These are phyloP conservation scores for Isaurus tuberculatus DNA, from an alignment of 92 coral and sea anemone species.

Conservation along the genomic window DNA sequence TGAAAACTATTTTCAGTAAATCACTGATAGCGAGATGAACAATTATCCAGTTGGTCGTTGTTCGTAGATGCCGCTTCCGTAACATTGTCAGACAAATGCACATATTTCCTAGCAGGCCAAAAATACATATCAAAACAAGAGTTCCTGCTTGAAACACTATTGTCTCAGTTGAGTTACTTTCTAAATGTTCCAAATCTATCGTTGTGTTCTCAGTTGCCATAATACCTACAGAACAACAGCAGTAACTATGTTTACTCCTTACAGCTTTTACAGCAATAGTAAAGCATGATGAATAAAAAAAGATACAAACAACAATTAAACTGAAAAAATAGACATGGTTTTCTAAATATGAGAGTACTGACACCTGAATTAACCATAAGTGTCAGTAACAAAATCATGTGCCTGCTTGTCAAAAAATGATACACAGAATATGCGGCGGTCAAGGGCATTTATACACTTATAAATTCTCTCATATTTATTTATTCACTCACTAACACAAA, in stretches of 20 bases:
- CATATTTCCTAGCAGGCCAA: conserved; percentile 75
- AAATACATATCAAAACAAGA: conserved; percentile 46
- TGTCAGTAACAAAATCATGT: too few species aligned
- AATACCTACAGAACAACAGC: neutral
- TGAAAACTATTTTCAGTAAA: conserved; percentile 56
- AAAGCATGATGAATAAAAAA: neutral
- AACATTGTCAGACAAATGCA: conserved; percentile 62
- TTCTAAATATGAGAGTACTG: too few species aligned
- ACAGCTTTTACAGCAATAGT: neutral
- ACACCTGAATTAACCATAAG: too few species aligned
- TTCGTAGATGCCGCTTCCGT: conserved; percentile 62
- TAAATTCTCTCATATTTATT: too few species aligned
- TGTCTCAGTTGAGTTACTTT: conserved; percentile 14
- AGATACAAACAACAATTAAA: too few species aligned
- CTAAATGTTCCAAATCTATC: conserved; percentile 11
- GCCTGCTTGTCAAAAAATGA: too few species aligned
- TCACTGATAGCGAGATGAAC: conserved; percentile 73
- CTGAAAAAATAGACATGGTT: too few species aligned
- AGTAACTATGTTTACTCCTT: too few species aligned
- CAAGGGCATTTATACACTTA: too few species aligned
- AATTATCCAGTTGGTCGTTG: conserved; percentile 63
- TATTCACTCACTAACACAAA: too few species aligned
- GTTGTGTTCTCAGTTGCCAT: neutral
- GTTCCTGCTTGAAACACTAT: conserved; percentile 53
- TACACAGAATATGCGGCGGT: too few species aligned